A percentile compares a stretch with the other conserved stretches of the same genome.
Evolutionary conservation across 1,140 invertebrate species (phyloP).

Genomic region (Heliconius hewitsoni): DNA sequence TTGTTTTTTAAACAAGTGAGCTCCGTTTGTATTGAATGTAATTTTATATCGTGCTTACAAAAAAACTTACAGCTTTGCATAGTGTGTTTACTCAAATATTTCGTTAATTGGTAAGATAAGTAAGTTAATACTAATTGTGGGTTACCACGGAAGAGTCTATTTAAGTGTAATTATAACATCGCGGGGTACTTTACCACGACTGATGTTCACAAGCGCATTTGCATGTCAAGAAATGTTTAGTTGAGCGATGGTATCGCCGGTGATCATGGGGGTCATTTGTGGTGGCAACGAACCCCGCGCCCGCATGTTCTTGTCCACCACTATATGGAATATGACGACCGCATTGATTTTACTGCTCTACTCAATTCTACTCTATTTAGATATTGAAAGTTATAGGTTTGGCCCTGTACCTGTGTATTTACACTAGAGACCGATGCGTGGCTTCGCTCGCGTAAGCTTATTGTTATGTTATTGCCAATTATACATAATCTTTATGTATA

Average conservation of each 20-base stretch:
- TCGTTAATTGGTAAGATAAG: background rate
- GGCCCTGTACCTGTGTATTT: background rate
- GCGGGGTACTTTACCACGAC: conserved; percentile 31
- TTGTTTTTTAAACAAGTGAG: background rate
- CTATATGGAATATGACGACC: conserved; percentile 34
- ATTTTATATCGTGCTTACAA: background rate
- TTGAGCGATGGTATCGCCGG: conserved; percentile 60
- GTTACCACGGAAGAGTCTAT: background rate
- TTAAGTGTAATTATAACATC: conserved; percentile 26
- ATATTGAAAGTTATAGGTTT: background rate
- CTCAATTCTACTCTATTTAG: background rate
- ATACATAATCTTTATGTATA: no score
- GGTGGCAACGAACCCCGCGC: conserved; percentile 45
- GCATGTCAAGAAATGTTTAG: conserved; percentile 63
- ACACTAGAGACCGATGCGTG: no score
- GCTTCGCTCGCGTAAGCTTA: no score
- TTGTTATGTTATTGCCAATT: background rate
- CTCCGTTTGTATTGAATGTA: background rate
- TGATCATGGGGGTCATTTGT: conserved; percentile 70
- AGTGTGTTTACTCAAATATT: background rate
- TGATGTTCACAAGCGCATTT: conserved; percentile 45
- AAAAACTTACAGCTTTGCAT: no score
- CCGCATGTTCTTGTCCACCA: conserved; percentile 62
- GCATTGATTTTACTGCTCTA: conserved; percentile 37
- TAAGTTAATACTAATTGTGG: conserved; percentile 1